These are phyloP conservation scores for Euura lappo DNA, from an alignment of 1,140 invertebrate genomes.

Conservation along the genomic window DNA sequence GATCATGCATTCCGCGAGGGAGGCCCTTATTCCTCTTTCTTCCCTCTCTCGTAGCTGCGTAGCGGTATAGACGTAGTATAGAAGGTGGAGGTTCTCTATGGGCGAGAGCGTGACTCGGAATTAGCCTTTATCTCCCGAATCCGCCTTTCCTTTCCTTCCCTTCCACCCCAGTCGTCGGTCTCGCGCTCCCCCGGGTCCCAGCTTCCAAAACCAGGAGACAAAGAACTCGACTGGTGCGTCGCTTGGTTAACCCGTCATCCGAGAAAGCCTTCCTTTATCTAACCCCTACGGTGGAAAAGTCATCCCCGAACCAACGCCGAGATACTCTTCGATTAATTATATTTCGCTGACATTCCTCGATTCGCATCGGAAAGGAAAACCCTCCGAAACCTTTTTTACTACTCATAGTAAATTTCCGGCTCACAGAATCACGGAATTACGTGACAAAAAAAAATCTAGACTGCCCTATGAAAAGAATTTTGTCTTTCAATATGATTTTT, in stretches of 20 bases:
- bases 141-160: slow-evolving; percentile 8
- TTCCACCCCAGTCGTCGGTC: neutral
- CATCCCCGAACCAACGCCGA: slow-evolving; percentile 7
- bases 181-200: neutral
- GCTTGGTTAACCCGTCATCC: slow-evolving; percentile 3
- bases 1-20: neutral
- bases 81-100: neutral
- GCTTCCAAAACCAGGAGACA: slow-evolving; percentile 55
- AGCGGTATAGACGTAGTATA: neutral
- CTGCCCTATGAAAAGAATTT: too few species aligned
- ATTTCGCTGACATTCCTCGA: slow-evolving; percentile 1
- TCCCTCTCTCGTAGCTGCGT: neutral
- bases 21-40: slow-evolving; percentile 1
- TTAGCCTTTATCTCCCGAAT: slow-evolving; percentile 57
- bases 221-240: slow-evolving; percentile 35
- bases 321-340: neutral
- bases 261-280: slow-evolving; percentile 5
- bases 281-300: neutral
- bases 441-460: too few species aligned
- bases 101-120: slow-evolving; percentile 49
- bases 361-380: neutral
- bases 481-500: too few species aligned
- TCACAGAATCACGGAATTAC: too few species aligned
- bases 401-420: too few species aligned
- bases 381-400: too few species aligned